Evolutionary conservation across 2,888 invertebrate species (phyloP), one percentile per base, ranked within the genome.

Genomic region (Chrysolina americana): DNA sequence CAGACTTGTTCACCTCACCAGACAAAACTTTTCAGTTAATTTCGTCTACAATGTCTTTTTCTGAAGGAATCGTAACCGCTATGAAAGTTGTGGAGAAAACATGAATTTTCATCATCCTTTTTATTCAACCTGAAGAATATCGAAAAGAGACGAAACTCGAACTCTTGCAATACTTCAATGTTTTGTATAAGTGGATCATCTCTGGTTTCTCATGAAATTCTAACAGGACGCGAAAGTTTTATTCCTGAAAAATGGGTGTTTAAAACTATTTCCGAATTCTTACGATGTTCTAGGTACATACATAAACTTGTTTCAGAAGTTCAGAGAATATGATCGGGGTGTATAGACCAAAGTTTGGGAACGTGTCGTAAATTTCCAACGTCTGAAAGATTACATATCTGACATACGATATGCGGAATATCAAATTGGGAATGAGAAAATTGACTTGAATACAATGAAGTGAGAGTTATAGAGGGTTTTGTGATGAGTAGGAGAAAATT

Each of bases 301-400:
- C 23, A 68, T 73, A 69, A 76, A 77, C 81, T 53, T 53, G 53
- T 53, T 53, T 19, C 19, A 53, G 53, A 83, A 81, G 80, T 83
- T 82, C 75, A 78, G 76, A 78, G 81, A 80, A 79, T 82, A 83
- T 81, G 81, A 82, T 81, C 79, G 79, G 80, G 80, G 17, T 53
- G 53, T 53, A 53, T 53, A 80, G 81, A 82, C 77, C 73, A 70
- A 83, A 83, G 78, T 83, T 82, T 78, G 71, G 71, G 66, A 76
- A 82, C 81, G 81, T 81, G 81, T 79, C 82, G 82, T 82, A 83
- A 81, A 82, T 83, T 83, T 82, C 78, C 77, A 82, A 76, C 79
- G 77, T 78, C 77, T 21, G 15, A 19, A 10, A 36, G 66, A 66
- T 50, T 19, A 66, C 36, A 66, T 63, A 63, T 50, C 50, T 50